Base-by-base conservation (phyloP, 2,113 vertebrate species). In the Sorex araneus region DNA sequence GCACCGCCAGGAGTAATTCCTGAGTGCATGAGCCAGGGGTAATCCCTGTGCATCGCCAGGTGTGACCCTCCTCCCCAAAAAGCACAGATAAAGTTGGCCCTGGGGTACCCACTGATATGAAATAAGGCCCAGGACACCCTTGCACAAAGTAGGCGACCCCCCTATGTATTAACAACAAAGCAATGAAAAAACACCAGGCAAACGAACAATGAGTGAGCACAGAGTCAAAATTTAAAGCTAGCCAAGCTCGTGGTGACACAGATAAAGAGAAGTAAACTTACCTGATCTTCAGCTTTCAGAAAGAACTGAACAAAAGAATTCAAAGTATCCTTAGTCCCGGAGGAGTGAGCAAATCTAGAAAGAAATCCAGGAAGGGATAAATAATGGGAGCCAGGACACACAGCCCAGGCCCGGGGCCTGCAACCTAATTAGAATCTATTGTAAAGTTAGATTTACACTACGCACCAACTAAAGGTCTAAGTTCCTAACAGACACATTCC, bases 251-350 rank as follows among this genome's bases (percentile, higher is more conserved):
- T 8, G 63, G 43, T 86, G 30, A 43, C n/a, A 34, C 10, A 64
- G 21, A 19, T 36, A 16, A 81, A 64, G 21, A 19, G n/a, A 16
- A 81, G 32, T 43, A 0, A 93, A 60, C 28, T 87, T 88, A 90
- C 47, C 34, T 74, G 32, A 43, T 45, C 82, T 82, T 92, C 78
- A 87, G 34, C 60, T 80, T 89, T 34, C 57, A 54, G 12, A 79
- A 96, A 6, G 43, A 89, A 67, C 6, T 1, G 4, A 89, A 21
- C 40, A 75, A 89, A 23, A 47, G n/a, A 84, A 74, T 50, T 10
- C 76, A 57, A 87, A 78, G 18, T 34, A 21, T 30, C 36, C n/a
- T 25, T 63, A 75, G 15, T 47, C 11, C 21, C 64, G 54, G 4
- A 79, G 28, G 28, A 94, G 87, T 34, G 1, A 81, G 6, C 32